Evolutionary conservation across 1,140 invertebrate genomes (phyloP).

Genomic region (Anastrepha obliqua): DNA sequence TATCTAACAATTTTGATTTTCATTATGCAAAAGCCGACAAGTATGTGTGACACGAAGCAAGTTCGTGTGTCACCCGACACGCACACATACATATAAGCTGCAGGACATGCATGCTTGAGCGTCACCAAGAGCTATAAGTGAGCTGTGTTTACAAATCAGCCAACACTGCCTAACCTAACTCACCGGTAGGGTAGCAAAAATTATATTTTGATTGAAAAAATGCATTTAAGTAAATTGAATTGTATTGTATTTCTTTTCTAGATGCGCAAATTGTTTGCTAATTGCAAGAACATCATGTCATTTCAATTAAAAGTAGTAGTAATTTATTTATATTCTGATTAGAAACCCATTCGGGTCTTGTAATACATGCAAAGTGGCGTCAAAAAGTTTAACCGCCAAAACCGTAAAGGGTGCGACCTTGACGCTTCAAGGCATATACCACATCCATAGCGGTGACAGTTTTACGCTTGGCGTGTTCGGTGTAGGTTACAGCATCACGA

Average conservation of each 20-base stretch:
- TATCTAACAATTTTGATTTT: too few species aligned
- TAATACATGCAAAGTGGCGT: neutral
- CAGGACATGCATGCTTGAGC: too few species aligned
- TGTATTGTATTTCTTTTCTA: constrained; percentile 15
- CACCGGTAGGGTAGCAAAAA: neutral
- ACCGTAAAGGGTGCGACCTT: constrained; percentile 83
- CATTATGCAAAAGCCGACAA: too few species aligned
- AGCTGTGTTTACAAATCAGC: too few species aligned
- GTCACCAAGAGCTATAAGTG: too few species aligned
- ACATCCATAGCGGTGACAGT: constrained; percentile 92
- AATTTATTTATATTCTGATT: neutral
- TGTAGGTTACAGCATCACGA: constrained; percentile 88
- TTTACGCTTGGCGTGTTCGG: constrained; percentile 88
- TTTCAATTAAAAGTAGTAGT: neutral
- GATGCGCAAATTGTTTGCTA: constrained; percentile 4
- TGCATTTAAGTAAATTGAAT: constrained; percentile 17
- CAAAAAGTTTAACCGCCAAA: constrained; percentile 77
- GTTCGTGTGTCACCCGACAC: too few species aligned
- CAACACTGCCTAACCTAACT: too few species aligned
- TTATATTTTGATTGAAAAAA: neutral
- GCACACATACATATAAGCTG: too few species aligned
- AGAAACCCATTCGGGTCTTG: neutral
- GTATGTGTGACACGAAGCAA: too few species aligned
- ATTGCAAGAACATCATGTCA: constrained; percentile 19
- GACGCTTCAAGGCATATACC: constrained; percentile 89